phyloP scores from a whole-genome alignment of 1,140 invertebrate genomes.

The Reticulitermes speratus region DNA sequence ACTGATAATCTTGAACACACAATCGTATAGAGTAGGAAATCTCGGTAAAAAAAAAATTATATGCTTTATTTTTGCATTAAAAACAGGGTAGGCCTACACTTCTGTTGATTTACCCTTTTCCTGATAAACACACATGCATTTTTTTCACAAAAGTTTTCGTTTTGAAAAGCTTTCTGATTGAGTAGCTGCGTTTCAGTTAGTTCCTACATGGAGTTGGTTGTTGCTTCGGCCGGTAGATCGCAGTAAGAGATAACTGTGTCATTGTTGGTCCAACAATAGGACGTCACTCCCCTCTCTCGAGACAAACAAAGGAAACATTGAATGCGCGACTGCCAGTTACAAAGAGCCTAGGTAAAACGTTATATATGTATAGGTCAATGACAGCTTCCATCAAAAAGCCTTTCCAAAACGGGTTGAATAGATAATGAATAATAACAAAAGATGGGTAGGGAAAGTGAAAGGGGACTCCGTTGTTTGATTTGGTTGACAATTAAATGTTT shows the following conservation, averaged over 20 bases:
- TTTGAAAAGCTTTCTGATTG: constrained; percentile 19
- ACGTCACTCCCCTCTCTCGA: constrained; percentile 12
- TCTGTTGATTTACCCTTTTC: constrained; percentile 9
- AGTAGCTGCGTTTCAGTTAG: constrained; percentile 14
- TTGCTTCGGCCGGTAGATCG: constrained; percentile 7
- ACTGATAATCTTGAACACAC: no score
- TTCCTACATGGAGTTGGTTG: constrained; percentile 11
- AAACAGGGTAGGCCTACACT: not conserved
- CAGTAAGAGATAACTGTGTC: not conserved
- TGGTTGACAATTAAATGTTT: constrained; percentile 9
- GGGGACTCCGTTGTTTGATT: not conserved
- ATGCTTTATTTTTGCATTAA: constrained; percentile 2
- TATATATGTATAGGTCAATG: not conserved
- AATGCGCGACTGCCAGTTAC: not conserved
- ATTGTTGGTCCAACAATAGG: constrained; percentile 15
- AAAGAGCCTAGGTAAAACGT: constrained; percentile 15
- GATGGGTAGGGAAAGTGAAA: not conserved
- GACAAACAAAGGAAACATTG: not conserved
- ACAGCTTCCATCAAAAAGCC: constrained; percentile 5
- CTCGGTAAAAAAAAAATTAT: not conserved
- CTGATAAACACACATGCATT: not conserved
- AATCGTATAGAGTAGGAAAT: no score
- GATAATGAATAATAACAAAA: constrained; percentile 20
- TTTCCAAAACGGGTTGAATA: constrained; percentile 6
- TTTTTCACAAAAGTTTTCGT: constrained; percentile 4